phyloP scores from a whole-genome alignment of 2,113 vertebrate genomes.

The Electrona antarctica region DNA sequence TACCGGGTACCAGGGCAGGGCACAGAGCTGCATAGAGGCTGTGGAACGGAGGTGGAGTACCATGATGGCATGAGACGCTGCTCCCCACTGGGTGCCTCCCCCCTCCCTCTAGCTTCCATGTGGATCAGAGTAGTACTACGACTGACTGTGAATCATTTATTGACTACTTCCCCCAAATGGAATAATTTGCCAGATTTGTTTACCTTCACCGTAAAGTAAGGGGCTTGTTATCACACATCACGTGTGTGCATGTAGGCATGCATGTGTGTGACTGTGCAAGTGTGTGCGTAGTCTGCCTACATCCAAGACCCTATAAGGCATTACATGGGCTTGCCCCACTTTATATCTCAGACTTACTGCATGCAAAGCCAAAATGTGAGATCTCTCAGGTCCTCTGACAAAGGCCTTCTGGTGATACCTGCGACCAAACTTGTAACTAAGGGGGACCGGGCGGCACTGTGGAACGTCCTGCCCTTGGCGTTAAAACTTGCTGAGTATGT shows the following conservation, averaged over 20 bases:
- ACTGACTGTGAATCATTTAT: conserved; percentile 42
- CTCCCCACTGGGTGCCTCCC: too few relatives aligned
- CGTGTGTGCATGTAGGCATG: not conserved
- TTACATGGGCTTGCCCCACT: too few relatives aligned
- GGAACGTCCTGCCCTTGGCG: too few relatives aligned
- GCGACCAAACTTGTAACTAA: too few relatives aligned
- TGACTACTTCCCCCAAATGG: conserved; percentile 35
- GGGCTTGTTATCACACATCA: conserved; percentile 19
- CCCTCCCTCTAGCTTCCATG: conserved; percentile 36
- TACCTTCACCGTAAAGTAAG: conserved; percentile 32
- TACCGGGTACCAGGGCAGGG: conserved; percentile 39
- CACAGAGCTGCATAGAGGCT: conserved; percentile 16
- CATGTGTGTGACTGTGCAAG: not conserved
- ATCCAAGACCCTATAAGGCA: too few relatives aligned
- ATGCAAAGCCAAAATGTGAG: too few relatives aligned
- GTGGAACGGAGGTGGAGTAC: conserved; percentile 10
- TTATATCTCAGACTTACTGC: too few relatives aligned
- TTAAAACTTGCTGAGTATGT: too few relatives aligned
- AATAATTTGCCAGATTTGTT: conserved; percentile 42
- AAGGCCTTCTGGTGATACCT: too few relatives aligned
- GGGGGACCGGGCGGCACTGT: too few relatives aligned
- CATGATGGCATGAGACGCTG: not conserved
- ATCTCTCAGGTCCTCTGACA: too few relatives aligned
- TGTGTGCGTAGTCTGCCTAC: conserved; percentile 5
- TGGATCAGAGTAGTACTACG: conserved; percentile 27